Conservation (phyloP, 2,888 invertebrate species). For the Pomacea canaliculata region DNA sequence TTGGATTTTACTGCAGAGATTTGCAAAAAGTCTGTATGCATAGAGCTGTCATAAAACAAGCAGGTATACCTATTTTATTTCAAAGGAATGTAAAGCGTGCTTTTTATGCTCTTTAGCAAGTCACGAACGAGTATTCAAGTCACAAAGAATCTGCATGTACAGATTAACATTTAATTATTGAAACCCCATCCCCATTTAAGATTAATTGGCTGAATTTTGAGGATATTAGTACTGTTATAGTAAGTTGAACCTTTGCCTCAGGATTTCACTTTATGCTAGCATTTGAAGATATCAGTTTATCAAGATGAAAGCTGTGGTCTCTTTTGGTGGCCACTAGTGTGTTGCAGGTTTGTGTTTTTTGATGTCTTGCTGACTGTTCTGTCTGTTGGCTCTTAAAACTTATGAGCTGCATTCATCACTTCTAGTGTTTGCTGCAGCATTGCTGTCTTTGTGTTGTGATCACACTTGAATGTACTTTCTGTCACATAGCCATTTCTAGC, state of each 20-base stretch:
- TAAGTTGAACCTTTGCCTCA: slow-evolving; percentile 9
- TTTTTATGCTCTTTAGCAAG: neutral
- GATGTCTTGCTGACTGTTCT: slow-evolving; percentile 3
- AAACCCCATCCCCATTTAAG: neutral
- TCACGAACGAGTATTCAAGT: neutral
- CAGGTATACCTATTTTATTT: no score
- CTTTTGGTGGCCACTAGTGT: neutral
- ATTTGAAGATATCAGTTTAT: neutral
- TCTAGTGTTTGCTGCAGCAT: slow-evolving; percentile 8
- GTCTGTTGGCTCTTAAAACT: slow-evolving; percentile 4
- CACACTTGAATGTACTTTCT: slow-evolving; percentile 31
- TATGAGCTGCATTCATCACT: slow-evolving; percentile 4
- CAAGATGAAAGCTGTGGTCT: no score
- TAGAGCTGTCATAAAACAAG: no score
- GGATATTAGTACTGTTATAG: slow-evolving; percentile 2
- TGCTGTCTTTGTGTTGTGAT: slow-evolving; percentile 33
- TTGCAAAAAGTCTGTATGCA: no score
- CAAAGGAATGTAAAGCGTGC: no score
- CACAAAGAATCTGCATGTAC: slow-evolving; percentile 19
- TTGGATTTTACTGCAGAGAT: neutral
- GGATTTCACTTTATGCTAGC: slow-evolving; percentile 5
- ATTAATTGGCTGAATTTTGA: slow-evolving; percentile 3
- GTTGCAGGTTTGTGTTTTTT: slow-evolving; percentile 5
- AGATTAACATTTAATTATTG: slow-evolving; percentile 8
- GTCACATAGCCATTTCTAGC: slow-evolving; percentile 33